Conservation (phyloP, 2,888 invertebrate species). For the Himalopsyche anomala region DNA sequence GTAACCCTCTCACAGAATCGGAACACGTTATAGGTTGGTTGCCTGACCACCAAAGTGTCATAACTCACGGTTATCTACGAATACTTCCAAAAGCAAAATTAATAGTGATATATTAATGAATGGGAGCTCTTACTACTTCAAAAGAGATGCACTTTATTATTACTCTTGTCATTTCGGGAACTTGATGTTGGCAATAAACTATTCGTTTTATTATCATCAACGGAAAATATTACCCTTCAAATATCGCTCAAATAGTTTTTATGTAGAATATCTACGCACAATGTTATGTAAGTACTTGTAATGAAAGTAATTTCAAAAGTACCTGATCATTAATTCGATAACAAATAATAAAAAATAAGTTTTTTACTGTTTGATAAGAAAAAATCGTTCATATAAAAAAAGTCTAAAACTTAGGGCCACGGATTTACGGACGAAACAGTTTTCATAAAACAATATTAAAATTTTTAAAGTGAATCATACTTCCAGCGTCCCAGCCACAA, state of each 20-base stretch:
- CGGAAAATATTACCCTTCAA: neutral
- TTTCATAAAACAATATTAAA: no score
- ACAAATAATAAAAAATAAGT: no score
- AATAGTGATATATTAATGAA: slow-evolving; percentile 25
- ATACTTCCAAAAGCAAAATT: slow-evolving; percentile 39
- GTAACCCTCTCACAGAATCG: slow-evolving; percentile 38
- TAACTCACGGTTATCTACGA: slow-evolving; percentile 39
- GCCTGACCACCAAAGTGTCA: slow-evolving; percentile 42
- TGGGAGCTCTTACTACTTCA: slow-evolving; percentile 32
- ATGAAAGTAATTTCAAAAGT: no score
- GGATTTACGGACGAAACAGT: no score
- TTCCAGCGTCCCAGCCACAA: no score
- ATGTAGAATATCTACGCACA: no score
- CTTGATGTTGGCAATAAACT: slow-evolving; percentile 8
- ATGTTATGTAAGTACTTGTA: no score
- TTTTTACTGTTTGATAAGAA: no score
- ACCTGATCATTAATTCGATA: no score
- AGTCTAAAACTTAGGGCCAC: no score
- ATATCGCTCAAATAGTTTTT: neutral
- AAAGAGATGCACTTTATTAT: slow-evolving; percentile 38
- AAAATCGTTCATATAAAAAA: no score
- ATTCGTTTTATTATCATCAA: neutral
- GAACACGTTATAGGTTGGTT: slow-evolving; percentile 42
- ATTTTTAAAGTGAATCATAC: no score
- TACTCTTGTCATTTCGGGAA: neutral